A percentile compares a stretch with the other conserved stretches of the same genome.
These are phyloP conservation scores for Neodiprion virginianus DNA, from an alignment of 1,140 invertebrate genomes.

Conservation along the genomic window DNA sequence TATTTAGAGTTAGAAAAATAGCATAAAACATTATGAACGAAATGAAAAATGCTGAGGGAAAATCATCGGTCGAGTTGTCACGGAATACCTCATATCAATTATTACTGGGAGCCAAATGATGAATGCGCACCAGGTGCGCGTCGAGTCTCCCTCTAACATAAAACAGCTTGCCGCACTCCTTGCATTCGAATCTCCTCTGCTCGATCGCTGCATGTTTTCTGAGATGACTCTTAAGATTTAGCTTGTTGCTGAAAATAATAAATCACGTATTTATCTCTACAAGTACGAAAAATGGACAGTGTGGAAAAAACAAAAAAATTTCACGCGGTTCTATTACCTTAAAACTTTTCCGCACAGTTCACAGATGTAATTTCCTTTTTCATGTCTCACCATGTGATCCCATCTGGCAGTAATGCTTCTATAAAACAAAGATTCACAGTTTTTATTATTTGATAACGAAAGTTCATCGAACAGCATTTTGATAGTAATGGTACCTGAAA, in stretches of 20 bases:
- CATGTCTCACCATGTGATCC: conserved; percentile 38
- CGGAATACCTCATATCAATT: not conserved
- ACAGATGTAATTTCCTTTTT: conserved; percentile 38
- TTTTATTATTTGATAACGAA: too few species aligned
- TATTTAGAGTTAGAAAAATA: too few species aligned
- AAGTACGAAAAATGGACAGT: too few species aligned
- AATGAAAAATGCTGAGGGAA: too few species aligned
- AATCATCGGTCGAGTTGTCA: too few species aligned
- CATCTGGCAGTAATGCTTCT: conserved; percentile 41
- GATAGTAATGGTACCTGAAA: conserved; percentile 42
- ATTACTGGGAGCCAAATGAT: not conserved
- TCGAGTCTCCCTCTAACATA: not conserved
- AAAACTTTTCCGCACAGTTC: conserved; percentile 42
- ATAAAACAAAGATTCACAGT: conserved; percentile 16
- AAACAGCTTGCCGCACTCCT: conserved; percentile 2
- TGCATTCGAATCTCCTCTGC: not conserved
- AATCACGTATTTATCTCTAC: too few species aligned
- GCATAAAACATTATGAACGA: too few species aligned
- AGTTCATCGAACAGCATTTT: too few species aligned
- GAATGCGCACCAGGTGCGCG: not conserved
- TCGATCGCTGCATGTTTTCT: not conserved
- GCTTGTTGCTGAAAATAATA: not conserved
- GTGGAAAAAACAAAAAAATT: not conserved
- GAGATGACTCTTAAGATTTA: not conserved
- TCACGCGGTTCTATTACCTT: conserved; percentile 26